Evolutionary conservation across 2,797 vertebrate genomes (phyloP).

Genomic region (Odontamblyopus rebecca): DNA sequence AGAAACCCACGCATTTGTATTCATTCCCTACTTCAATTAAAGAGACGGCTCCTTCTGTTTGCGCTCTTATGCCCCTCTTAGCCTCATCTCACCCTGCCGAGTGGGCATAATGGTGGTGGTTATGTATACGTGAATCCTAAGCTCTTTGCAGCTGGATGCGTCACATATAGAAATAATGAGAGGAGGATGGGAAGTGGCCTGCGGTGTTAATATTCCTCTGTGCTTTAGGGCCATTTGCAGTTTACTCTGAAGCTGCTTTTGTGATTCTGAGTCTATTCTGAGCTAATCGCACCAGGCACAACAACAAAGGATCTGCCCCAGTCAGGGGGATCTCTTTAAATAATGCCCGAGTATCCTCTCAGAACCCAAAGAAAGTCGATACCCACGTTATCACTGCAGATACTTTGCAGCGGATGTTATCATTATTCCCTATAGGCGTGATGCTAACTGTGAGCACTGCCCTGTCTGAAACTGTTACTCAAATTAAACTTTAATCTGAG

Average conservation of each 20-base stretch:
- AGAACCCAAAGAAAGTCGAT: not conserved
- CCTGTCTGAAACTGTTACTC: too few relatives aligned
- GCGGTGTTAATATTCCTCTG: constrained; percentile 11
- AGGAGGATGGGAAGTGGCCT: not conserved
- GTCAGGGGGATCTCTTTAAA: constrained; percentile 44
- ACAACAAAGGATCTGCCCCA: constrained; percentile 20
- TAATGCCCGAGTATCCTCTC: constrained; percentile 33
- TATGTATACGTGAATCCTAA: not conserved
- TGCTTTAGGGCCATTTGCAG: constrained; percentile 12
- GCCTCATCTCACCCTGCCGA: not conserved
- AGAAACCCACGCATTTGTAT: not conserved
- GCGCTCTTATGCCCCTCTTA: not conserved
- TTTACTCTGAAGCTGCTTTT: constrained; percentile 17
- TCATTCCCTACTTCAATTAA: not conserved
- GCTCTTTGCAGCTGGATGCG: not conserved
- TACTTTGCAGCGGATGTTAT: too few relatives aligned
- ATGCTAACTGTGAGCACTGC: too few relatives aligned
- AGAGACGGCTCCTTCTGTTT: not conserved
- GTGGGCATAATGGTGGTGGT: not conserved
- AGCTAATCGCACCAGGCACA: constrained; percentile 44
- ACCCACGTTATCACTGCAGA: too few relatives aligned
- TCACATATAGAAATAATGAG: not conserved
- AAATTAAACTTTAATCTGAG: too few relatives aligned
- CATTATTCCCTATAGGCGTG: too few relatives aligned
- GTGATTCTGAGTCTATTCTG: constrained; percentile 42